phyloP scores from a whole-genome alignment of 2,113 vertebrate genomes.

The Probosciger aterrimus region DNA sequence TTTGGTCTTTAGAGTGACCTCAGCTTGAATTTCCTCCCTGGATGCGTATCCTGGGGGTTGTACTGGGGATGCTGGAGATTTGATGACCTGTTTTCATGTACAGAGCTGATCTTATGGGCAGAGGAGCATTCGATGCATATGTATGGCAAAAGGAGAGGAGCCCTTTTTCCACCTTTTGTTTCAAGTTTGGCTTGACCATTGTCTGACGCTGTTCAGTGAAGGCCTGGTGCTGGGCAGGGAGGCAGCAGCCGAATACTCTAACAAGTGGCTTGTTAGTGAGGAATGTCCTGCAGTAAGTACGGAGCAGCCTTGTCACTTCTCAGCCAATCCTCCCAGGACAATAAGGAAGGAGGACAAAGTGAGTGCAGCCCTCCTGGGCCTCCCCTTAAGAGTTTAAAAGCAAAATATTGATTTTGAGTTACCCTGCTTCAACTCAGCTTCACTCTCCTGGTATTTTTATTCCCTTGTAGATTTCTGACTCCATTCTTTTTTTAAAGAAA shows the following conservation, averaged over 20 bases:
- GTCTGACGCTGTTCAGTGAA: conserved; percentile 9
- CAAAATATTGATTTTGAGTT: conserved; percentile 92
- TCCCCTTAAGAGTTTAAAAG: conserved; percentile 88
- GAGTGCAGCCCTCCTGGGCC: conserved; percentile 83
- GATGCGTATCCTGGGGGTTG: background rate
- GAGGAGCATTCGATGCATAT: rapidly evolving
- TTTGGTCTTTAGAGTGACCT: background rate
- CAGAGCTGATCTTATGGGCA: background rate
- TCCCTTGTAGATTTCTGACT: conserved; percentile 81
- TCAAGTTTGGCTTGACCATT: background rate
- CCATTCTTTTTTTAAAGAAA: conserved; percentile 79
- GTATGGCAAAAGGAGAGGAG: rapidly evolving
- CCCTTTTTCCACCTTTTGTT: background rate
- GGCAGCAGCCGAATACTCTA: conserved; percentile 59
- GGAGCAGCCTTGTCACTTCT: conserved; percentile 73
- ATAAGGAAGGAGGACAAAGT: conserved; percentile 79
- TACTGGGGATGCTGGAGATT: background rate
- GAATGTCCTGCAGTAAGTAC: conserved; percentile 69
- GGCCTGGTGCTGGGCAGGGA: background rate
- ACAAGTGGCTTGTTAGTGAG: conserved; percentile 78
- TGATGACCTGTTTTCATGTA: rapidly evolving
- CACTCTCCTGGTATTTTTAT: conserved; percentile 79
- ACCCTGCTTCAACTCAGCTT: conserved; percentile 83
- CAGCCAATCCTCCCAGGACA: conserved; percentile 79
- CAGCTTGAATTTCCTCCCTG: background rate